These are phyloP conservation scores for Caretta caretta DNA, from an alignment of 2,113 vertebrate genomes.

Conservation along the genomic window DNA sequence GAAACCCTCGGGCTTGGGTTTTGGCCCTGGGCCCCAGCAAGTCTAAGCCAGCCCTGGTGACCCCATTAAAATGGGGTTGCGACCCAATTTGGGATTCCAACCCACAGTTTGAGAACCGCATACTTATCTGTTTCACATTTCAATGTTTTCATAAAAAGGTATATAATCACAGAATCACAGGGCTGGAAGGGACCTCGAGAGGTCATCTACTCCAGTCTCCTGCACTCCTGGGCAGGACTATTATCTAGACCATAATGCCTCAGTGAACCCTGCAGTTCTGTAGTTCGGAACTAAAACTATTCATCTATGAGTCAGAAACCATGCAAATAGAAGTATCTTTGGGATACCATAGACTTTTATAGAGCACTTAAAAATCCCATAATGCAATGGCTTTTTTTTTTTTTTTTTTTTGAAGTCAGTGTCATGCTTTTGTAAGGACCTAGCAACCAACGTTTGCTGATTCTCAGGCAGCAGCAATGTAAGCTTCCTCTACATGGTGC, in stretches of 20 bases:
- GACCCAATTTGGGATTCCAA: too few species aligned
- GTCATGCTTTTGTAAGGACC: neutral
- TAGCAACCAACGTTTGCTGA: neutral
- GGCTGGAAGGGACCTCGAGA: too few species aligned
- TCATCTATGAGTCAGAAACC: neutral
- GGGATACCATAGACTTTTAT: neutral
- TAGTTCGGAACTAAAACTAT: neutral
- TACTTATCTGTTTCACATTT: neutral
- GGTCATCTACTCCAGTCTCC: too few species aligned
- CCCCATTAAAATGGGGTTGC: too few species aligned
- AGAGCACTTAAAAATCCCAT: neutral
- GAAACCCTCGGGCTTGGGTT: too few species aligned
- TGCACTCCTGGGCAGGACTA: too few species aligned
- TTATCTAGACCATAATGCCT: neutral
- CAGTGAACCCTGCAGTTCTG: neutral
- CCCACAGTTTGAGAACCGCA: neutral
- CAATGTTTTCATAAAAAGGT: neutral
- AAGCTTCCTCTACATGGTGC: neutral
- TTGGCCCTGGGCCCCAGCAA: too few species aligned
- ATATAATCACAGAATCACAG: neutral
- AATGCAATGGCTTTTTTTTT: neutral
- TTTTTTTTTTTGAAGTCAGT: neutral
- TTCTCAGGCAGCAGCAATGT: neutral
- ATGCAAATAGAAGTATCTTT: neutral
- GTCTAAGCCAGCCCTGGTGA: too few species aligned